A percentile compares a stretch with the other conserved stretches of the same genome.
These are phyloP conservation scores for Todiramphus chloris DNA, from an alignment of 2,113 vertebrate genomes.

Conservation along the genomic window DNA sequence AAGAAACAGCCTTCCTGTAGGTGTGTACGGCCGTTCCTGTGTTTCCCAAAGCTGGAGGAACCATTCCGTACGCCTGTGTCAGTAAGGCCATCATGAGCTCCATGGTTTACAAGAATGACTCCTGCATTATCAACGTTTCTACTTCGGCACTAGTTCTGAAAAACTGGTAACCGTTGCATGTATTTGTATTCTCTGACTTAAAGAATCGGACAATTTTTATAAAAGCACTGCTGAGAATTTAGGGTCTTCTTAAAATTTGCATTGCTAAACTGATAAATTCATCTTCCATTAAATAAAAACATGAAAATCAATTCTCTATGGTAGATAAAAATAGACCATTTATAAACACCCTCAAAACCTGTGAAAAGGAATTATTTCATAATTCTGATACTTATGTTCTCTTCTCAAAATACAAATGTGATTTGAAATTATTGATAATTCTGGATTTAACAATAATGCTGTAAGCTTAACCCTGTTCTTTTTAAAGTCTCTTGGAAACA, in stretches of 20 bases:
- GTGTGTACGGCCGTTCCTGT: background rate
- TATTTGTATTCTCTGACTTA: background rate
- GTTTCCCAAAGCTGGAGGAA: background rate
- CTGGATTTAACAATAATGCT: constrained; percentile 36
- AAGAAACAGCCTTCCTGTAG: background rate
- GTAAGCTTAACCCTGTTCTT: constrained; percentile 21
- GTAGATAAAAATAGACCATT: constrained; percentile 67
- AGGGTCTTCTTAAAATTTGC: constrained; percentile 40
- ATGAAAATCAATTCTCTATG: constrained; percentile 57
- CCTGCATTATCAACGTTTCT: background rate
- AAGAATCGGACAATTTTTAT: background rate
- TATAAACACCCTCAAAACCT: constrained; percentile 49
- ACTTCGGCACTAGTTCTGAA: background rate
- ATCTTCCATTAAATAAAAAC: constrained; percentile 49
- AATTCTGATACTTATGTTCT: constrained; percentile 16
- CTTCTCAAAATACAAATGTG: constrained; percentile 39
- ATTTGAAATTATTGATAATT: constrained; percentile 22
- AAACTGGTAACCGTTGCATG: background rate
- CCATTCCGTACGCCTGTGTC: background rate
- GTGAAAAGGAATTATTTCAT: constrained; percentile 30
- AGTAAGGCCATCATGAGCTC: background rate
- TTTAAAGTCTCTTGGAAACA: constrained; percentile 61
- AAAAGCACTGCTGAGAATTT: constrained; percentile 6
- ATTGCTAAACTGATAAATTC: constrained; percentile 67
- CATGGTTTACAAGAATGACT: background rate